These are phyloP conservation scores for Lepus americanus DNA, from an alignment of 2,113 vertebrate species.

Conservation along the genomic window DNA sequence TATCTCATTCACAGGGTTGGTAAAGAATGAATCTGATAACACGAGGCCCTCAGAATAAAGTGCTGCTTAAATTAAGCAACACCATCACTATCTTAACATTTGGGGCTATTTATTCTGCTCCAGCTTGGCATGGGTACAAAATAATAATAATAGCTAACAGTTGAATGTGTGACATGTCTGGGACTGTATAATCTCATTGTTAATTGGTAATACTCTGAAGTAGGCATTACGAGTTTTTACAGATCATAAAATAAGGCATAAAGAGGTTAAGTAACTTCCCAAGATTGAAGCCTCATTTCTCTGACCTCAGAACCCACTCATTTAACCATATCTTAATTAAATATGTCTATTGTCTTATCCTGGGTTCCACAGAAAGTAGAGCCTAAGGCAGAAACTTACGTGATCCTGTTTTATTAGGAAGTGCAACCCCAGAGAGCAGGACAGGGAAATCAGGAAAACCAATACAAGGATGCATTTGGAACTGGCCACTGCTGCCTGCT, in stretches of 20 bases:
- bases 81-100: background rate
- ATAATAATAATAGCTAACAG: background rate
- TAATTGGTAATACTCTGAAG: background rate
- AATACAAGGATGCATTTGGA: background rate
- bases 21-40: background rate
- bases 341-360: background rate
- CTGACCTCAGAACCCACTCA: background rate
- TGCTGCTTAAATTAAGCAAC: background rate
- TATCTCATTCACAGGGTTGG: background rate
- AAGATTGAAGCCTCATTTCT: constrained; percentile 38
- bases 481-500: background rate
- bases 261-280: constrained; percentile 35
- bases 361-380: background rate
- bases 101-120: background rate
- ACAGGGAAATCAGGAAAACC: background rate
- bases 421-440: background rate
- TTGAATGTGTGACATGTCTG: background rate
- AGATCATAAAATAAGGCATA: constrained; percentile 10
- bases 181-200: background rate
- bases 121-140: background rate
- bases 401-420: background rate
- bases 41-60: background rate
- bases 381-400: background rate
- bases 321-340: constrained; percentile 4
- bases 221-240: constrained; percentile 16